phyloP scores from a whole-genome alignment of 1,140 invertebrate species.

The Chironomus tepperi region DNA sequence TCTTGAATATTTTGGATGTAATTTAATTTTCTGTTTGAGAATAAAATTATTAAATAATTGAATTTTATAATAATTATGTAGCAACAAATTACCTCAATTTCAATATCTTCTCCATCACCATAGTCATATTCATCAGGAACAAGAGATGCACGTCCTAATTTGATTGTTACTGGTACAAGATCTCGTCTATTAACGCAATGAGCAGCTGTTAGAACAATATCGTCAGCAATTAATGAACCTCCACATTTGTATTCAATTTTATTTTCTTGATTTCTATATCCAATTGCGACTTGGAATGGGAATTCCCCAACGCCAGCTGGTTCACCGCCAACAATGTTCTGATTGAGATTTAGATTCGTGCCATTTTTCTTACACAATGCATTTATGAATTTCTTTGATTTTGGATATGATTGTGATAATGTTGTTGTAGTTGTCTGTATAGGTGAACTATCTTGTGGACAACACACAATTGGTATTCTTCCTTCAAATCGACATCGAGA shows the following conservation, averaged over 20 bases:
- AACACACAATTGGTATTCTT: too few relatives aligned
- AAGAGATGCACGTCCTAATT: not conserved
- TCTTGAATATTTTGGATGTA: not conserved
- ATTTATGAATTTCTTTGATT: not conserved
- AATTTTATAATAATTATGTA: not conserved
- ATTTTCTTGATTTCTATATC: not conserved
- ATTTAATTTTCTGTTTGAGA: too few relatives aligned
- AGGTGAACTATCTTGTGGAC: too few relatives aligned
- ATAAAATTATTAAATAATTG: too few relatives aligned
- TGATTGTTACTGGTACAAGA: not conserved
- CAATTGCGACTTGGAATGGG: not conserved
- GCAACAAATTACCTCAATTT: not conserved
- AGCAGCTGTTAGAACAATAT: constrained; percentile 55
- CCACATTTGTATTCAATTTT: constrained; percentile 48
- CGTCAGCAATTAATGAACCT: constrained; percentile 53
- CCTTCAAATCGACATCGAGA: too few relatives aligned
- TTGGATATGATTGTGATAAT: not conserved
- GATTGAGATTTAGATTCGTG: not conserved
- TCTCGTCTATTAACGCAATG: constrained; percentile 44
- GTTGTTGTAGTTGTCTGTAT: too few relatives aligned
- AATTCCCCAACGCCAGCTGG: not conserved
- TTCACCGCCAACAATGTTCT: not conserved
- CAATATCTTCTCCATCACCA: not conserved
- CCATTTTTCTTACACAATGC: not conserved
- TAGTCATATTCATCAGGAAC: not conserved